A percentile compares a stretch with the other conserved stretches of the same genome.
Evolutionary conservation across 1,140 invertebrate species (phyloP).

Genomic region (Drosophila azteca): DNA sequence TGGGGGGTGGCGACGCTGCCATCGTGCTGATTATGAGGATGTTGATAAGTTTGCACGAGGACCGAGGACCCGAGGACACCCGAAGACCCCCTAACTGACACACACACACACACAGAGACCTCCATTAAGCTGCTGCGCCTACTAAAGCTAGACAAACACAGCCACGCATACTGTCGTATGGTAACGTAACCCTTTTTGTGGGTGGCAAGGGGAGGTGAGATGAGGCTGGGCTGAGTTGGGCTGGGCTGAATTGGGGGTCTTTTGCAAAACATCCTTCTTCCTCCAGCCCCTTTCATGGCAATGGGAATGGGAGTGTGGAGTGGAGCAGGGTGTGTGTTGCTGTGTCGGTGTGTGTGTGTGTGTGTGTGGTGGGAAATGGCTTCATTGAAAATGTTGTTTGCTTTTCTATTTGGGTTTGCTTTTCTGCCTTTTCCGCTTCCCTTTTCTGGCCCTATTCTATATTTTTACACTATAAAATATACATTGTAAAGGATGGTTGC

Average conservation of each 20-base stretch:
- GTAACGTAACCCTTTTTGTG: conserved; percentile 38
- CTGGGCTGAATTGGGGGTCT: neutral
- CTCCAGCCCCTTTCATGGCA: neutral
- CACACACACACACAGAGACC: conserved; percentile 31
- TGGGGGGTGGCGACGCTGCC: conserved; percentile 61
- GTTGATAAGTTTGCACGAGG: conserved; percentile 77
- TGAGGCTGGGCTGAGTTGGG: too few relatives aligned
- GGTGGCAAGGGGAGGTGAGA: conserved; percentile 1
- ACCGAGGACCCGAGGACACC: conserved; percentile 46
- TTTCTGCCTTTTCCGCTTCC: conserved; percentile 60
- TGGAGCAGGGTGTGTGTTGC: neutral
- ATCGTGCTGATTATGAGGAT: conserved; percentile 77
- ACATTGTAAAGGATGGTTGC: conserved; percentile 49
- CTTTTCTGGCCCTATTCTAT: conserved; percentile 71
- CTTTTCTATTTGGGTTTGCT: conserved; percentile 80
- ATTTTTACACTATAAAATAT: conserved; percentile 82
- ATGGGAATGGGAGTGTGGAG: neutral
- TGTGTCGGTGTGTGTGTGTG: neutral
- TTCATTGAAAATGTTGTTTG: conserved; percentile 83
- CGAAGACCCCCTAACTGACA: conserved; percentile 50
- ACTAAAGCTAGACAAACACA: conserved; percentile 23
- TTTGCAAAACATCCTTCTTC: conserved; percentile 35
- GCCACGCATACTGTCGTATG: conserved; percentile 17
- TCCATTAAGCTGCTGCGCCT: conserved; percentile 55
- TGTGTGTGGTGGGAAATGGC: conserved; percentile 63